Conservation (phyloP, 2,797 vertebrate species). For the Gambelia wislizenii region DNA sequence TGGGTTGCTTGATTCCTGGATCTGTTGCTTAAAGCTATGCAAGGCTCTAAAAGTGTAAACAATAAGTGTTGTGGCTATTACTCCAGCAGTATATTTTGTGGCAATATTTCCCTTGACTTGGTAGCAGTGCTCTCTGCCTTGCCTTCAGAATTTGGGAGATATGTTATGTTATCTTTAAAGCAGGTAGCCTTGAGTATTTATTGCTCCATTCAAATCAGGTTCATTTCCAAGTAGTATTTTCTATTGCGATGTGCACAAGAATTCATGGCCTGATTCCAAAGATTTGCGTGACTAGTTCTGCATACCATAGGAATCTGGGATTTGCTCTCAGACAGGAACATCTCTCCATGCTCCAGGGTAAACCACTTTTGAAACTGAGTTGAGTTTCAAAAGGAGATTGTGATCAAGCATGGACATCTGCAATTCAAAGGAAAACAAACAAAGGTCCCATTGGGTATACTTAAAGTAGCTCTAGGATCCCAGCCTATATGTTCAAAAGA, state of each 20-base stretch:
- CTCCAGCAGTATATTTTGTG: no score
- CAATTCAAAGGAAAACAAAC: not conserved
- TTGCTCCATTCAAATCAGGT: not conserved
- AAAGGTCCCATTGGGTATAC: not conserved
- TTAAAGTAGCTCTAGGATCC: not conserved
- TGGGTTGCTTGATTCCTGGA: no score
- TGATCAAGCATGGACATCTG: not conserved
- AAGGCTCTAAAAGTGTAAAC: no score
- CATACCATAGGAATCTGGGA: not conserved
- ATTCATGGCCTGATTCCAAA: not conserved
- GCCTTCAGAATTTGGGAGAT: no score
- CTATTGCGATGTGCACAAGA: not conserved
- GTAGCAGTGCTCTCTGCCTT: no score
- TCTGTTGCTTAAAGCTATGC: no score
- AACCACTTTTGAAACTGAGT: not conserved
- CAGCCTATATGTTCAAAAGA: not conserved
- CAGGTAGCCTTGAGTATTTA: not conserved
- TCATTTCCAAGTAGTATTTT: not conserved
- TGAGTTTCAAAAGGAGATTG: not conserved
- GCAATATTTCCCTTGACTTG: no score
- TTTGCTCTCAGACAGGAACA: not conserved
- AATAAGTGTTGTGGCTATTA: no score
- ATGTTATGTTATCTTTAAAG: not conserved
- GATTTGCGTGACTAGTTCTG: not conserved
- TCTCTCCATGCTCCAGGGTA: not conserved